Evolutionary conservation across 2,888 invertebrate species (phyloP).

Genomic region (Gryllus longicercus): DNA sequence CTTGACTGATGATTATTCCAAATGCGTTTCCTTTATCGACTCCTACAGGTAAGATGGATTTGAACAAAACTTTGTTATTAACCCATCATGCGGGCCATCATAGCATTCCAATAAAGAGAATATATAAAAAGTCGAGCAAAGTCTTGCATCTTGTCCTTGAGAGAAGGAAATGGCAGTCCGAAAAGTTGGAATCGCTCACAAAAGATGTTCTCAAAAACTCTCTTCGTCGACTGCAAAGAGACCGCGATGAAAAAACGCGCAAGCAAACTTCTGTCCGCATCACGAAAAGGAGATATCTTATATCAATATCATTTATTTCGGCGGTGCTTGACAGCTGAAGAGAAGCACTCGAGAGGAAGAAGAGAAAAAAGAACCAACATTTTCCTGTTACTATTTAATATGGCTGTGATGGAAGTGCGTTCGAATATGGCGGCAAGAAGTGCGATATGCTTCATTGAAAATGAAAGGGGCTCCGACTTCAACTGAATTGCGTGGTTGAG

Average conservation of each 20-base stretch:
- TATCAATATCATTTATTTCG: not conserved
- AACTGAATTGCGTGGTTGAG: no score
- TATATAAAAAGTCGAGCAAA: not conserved
- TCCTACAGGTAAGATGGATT: not conserved
- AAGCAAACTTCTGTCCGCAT: no score
- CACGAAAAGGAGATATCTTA: not conserved
- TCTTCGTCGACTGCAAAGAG: not conserved
- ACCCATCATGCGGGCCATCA: not conserved
- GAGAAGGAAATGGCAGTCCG: not conserved
- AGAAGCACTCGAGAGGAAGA: not conserved
- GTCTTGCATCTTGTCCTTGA: not conserved
- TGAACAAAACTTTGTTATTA: not conserved
- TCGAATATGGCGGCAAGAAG: not conserved
- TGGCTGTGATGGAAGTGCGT: not conserved
- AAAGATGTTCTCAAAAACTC: not conserved
- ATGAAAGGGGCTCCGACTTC: not conserved
- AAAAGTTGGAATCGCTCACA: not conserved
- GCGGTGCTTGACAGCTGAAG: not conserved
- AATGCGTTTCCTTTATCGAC: not conserved
- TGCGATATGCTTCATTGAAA: not conserved
- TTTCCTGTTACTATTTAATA: conserved; percentile 1
- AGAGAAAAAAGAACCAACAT: not conserved
- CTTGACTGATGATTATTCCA: no score
- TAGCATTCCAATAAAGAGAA: not conserved
- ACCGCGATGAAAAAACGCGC: not conserved